Evolutionary conservation across 2,113 vertebrate genomes (phyloP).

Genomic region (Thomomys bottae): DNA sequence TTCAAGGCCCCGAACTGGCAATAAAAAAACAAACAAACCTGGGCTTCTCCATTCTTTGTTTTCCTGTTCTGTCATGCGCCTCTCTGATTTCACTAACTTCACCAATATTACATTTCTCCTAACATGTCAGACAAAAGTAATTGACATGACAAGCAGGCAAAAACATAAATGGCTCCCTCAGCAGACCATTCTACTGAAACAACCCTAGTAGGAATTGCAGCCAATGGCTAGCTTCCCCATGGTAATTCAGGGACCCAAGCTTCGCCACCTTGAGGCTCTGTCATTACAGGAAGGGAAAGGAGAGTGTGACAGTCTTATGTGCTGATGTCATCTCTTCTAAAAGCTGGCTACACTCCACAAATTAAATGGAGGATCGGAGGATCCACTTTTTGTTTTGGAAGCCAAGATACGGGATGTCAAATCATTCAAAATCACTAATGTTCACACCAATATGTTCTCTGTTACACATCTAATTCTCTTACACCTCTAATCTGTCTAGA

Average conservation of each 20-base stretch:
- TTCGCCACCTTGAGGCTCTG: neutral
- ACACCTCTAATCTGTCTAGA: constrained; percentile 7
- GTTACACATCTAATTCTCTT: neutral
- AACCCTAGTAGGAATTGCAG: neutral
- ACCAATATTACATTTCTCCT: neutral
- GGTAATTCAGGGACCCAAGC: neutral
- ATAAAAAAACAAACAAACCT: too few species aligned
- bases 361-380: neutral
- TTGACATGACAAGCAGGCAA: neutral
- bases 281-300: neutral
- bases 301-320: neutral
- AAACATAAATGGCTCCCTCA: neutral
- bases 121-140: neutral
- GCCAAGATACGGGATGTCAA: neutral
- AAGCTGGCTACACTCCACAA: neutral
- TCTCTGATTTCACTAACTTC: constrained; percentile 2
- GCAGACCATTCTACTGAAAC: neutral
- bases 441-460: neutral
- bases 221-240: neutral
- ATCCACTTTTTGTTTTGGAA: neutral
- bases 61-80: neutral
- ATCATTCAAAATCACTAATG: neutral
- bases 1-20: too few species aligned
- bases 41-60: neutral
- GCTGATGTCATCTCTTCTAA: neutral